Percentiles rank a stretch among this genome's conserved stretches.
Conservation (phyloP, 37 sponge, comb jelly and placozoan genomes). For the Petrosia ficiformis region DNA sequence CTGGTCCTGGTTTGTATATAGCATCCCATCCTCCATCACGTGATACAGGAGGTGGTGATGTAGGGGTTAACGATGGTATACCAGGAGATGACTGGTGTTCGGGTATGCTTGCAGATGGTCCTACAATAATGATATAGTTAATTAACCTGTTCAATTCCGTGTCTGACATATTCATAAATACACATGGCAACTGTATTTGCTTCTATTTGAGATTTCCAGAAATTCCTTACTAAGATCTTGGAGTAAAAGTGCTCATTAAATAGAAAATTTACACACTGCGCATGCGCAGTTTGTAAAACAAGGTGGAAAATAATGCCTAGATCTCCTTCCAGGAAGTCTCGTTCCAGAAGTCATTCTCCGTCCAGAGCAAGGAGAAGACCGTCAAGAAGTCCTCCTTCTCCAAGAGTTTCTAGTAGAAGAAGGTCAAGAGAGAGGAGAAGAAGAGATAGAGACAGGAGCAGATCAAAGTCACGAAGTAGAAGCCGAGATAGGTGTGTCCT, state of each 20-base stretch:
- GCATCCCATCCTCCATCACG: constrained; percentile 10
- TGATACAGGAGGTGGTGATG: neutral
- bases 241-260: too few relatives aligned
- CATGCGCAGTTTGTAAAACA: too few relatives aligned
- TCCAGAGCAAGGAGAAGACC: constrained; percentile 13
- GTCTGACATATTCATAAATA: neutral
- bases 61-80: too few relatives aligned
- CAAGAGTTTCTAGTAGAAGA: neutral
- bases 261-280: too few relatives aligned
- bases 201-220: too few relatives aligned
- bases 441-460: constrained; percentile 24
- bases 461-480: constrained; percentile 14
- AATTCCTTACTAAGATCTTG: too few relatives aligned
- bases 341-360: constrained; percentile 48
- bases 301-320: too few relatives aligned
- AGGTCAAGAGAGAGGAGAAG: constrained; percentile 14
- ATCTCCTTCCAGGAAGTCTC: constrained; percentile 30
- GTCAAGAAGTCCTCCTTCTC: constrained; percentile 15
- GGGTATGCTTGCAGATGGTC: constrained; percentile 19
- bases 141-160: constrained; percentile 11
- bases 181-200: too few relatives aligned
- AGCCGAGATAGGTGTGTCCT: constrained; percentile 39
- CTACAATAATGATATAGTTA: constrained; percentile 49
- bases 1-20: constrained; percentile 15
- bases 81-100: neutral